Percentiles rank a stretch among this genome's conserved stretches.
phyloP scores from a whole-genome alignment of 2,113 vertebrate genomes.

The Sclerurus mexicanus region DNA sequence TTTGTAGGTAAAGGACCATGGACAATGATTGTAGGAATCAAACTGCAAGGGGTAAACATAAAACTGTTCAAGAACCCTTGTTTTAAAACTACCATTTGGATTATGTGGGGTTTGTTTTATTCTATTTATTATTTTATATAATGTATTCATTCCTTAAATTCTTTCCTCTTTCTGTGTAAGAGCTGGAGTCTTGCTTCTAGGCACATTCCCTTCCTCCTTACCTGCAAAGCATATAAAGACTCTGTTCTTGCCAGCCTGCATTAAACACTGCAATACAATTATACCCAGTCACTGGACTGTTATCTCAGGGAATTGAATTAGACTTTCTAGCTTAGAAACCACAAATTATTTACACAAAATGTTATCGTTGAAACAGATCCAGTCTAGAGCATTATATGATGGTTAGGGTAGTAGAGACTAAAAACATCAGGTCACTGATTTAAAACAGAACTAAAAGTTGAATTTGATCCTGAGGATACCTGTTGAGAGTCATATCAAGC shows the following conservation, averaged over 20 bases:
- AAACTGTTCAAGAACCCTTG: not conserved
- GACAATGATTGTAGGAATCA: not conserved
- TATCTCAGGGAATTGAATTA: conserved; percentile 17
- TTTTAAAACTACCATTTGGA: not conserved
- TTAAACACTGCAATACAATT: not conserved
- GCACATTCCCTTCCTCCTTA: not conserved
- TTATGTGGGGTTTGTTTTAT: not conserved
- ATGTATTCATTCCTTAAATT: not conserved
- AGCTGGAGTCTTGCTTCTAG: not conserved
- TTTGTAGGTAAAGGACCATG: not conserved
- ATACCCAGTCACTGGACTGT: not conserved
- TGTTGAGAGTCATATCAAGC: not conserved
- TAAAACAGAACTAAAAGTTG: conserved; percentile 12
- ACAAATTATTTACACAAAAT: conserved; percentile 15
- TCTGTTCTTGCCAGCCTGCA: not conserved
- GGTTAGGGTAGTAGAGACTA: not conserved
- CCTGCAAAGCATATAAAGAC: not conserved
- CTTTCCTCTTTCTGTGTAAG: not conserved
- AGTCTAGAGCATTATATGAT: not conserved
- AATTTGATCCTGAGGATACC: not conserved
- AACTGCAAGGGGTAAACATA: not conserved
- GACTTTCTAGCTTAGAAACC: not conserved
- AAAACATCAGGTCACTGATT: not conserved
- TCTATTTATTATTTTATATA: not conserved
- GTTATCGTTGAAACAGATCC: not conserved